Percentiles rank a stretch among this genome's conserved stretches.
Evolutionary conservation across 2,888 invertebrate genomes (phyloP).

Genomic region (Malthinus flaveolus): DNA sequence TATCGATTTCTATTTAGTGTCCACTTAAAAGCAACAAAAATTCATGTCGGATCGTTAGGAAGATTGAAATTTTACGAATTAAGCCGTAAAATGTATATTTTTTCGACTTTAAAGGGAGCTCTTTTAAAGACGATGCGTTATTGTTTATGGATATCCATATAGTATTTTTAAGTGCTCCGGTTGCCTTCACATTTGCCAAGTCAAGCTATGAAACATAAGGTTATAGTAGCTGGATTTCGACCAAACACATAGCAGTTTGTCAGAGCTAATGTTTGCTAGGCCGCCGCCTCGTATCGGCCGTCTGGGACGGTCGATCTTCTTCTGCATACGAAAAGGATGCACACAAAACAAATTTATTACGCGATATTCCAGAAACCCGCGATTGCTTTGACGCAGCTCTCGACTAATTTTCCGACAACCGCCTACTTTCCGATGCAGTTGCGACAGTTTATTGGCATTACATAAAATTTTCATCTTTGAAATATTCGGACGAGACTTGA

Average conservation of each 20-base stretch:
- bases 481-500: slow-evolving; percentile 44
- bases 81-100: too few species aligned
- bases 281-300: slow-evolving; percentile 35
- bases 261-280: slow-evolving; percentile 51
- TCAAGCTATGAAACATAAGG: slow-evolving; percentile 51
- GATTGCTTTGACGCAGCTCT: slow-evolving; percentile 40
- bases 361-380: slow-evolving; percentile 42
- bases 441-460: slow-evolving; percentile 49
- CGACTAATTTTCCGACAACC: slow-evolving; percentile 44
- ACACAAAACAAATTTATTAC: slow-evolving; percentile 44
- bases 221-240: slow-evolving; percentile 55
- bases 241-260: slow-evolving; percentile 57
- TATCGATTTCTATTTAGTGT: slow-evolving; percentile 3
- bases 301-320: slow-evolving; percentile 37
- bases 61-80: too few species aligned
- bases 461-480: slow-evolving; percentile 44
- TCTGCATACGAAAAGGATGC: slow-evolving; percentile 39
- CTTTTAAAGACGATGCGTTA: slow-evolving; percentile 18
- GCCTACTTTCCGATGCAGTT: slow-evolving; percentile 40
- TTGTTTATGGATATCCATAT: slow-evolving; percentile 27
- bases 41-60: too few species aligned
- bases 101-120: slow-evolving; percentile 2
- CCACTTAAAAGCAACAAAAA: not conserved
- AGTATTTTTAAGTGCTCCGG: slow-evolving; percentile 30
- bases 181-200: slow-evolving; percentile 45